phyloP scores from a whole-genome alignment of 2,113 vertebrate genomes.

The Bolborhynchus lineola region DNA sequence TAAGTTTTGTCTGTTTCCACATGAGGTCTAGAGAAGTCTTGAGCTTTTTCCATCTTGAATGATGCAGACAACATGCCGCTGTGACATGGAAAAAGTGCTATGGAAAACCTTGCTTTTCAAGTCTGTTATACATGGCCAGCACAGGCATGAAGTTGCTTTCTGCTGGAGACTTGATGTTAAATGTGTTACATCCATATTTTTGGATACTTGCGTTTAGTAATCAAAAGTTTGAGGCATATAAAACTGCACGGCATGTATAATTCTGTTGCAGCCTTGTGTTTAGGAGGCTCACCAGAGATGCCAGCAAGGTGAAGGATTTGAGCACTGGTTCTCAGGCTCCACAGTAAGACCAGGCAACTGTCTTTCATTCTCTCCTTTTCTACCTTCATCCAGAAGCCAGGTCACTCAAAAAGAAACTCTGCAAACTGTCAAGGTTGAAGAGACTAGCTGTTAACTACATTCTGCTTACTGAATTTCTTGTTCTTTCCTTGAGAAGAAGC shows the following conservation, averaged over 20 bases:
- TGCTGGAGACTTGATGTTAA: neutral
- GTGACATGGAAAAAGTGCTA: neutral
- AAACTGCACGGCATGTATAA: neutral
- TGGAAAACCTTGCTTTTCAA: neutral
- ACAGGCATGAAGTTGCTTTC: neutral
- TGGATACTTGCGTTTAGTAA: neutral
- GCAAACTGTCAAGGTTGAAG: neutral
- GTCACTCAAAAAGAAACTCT: neutral
- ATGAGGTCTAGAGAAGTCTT: neutral
- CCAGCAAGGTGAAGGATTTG: neutral
- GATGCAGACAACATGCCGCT: neutral
- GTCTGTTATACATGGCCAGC: fast-evolving
- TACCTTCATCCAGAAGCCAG: neutral
- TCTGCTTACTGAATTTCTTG: neutral
- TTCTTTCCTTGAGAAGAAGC: neutral
- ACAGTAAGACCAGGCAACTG: neutral
- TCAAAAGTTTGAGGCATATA: neutral
- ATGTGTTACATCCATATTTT: neutral
- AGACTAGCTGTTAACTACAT: neutral
- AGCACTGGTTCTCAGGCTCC: neutral
- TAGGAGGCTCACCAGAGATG: neutral
- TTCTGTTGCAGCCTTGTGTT: neutral
- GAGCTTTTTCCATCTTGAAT: neutral
- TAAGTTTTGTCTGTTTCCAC: neutral
- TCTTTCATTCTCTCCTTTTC: neutral